phyloP scores from a whole-genome alignment of 2,113 vertebrate species.

The Aldabrachelys gigantea region DNA sequence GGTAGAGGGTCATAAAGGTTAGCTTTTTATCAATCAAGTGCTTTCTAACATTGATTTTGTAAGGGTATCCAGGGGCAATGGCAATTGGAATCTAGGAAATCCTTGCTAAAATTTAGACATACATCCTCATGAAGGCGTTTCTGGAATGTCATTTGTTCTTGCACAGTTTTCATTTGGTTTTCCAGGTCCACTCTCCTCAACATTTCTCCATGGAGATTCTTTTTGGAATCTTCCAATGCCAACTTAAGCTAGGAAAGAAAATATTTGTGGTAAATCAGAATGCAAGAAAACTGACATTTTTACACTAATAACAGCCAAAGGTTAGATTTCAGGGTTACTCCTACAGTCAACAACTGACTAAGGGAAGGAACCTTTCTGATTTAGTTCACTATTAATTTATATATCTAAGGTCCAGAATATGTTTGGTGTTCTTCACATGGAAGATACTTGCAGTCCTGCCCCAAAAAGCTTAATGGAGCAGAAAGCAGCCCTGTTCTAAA shows the following conservation, averaged over 20 bases:
- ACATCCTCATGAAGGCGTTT: conserved; percentile 83
- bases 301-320: background rate
- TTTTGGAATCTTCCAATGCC: conserved; percentile 76
- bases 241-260: conserved; percentile 40
- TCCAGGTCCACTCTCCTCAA: conserved; percentile 82
- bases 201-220: conserved; percentile 82
- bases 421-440: background rate
- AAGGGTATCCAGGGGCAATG: background rate
- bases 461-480: background rate
- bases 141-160: conserved; percentile 85
- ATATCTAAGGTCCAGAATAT: background rate
- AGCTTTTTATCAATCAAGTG: conserved; percentile 20
- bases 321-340: background rate
- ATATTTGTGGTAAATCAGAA: background rate
- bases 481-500: background rate
- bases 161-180: conserved; percentile 83
- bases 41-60: conserved; percentile 30
- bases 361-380: background rate
- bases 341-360: background rate
- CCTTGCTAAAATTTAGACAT: conserved; percentile 48
- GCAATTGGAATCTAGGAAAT: background rate
- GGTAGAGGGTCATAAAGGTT: background rate
- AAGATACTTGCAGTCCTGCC: background rate
- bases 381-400: background rate
- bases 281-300: background rate